Evolutionary conservation across 2,797 vertebrate genomes (phyloP).

Genomic region (Potorous gilbertii): DNA sequence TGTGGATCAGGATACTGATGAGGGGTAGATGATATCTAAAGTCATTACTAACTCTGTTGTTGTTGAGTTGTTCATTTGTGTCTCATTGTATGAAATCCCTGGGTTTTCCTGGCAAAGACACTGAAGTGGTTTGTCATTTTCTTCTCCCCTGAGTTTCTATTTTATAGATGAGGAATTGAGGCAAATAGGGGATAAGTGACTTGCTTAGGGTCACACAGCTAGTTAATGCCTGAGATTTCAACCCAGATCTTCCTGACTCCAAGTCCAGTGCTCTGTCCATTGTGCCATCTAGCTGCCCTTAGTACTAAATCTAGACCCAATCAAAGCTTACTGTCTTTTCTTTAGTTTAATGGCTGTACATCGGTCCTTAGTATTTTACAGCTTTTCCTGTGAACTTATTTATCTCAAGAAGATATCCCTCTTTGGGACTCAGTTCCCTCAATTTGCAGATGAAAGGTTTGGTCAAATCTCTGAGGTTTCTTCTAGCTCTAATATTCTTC

Average conservation of each 20-base stretch:
- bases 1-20: not conserved
- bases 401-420: not conserved
- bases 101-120: not conserved
- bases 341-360: not conserved
- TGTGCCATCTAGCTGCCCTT: not conserved
- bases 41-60: not conserved
- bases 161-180: constrained; percentile 45
- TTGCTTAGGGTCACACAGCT: constrained; percentile 14
- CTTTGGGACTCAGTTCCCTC: not conserved
- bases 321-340: not conserved
- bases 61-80: not conserved
- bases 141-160: not conserved
- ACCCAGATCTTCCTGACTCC: constrained; percentile 35
- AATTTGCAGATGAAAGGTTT: not conserved
- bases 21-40: not conserved
- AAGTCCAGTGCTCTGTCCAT: constrained; percentile 9
- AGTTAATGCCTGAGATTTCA: constrained; percentile 27
- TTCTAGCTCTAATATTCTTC: not conserved
- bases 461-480: not conserved
- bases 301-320: not conserved
- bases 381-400: not conserved
- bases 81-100: not conserved
- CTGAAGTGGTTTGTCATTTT: not conserved
- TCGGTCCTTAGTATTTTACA: not conserved
- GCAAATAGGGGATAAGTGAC: not conserved